Base-by-base conservation (phyloP, 2,888 invertebrate genomes). In the Scrobipalpa atriplicella region DNA sequence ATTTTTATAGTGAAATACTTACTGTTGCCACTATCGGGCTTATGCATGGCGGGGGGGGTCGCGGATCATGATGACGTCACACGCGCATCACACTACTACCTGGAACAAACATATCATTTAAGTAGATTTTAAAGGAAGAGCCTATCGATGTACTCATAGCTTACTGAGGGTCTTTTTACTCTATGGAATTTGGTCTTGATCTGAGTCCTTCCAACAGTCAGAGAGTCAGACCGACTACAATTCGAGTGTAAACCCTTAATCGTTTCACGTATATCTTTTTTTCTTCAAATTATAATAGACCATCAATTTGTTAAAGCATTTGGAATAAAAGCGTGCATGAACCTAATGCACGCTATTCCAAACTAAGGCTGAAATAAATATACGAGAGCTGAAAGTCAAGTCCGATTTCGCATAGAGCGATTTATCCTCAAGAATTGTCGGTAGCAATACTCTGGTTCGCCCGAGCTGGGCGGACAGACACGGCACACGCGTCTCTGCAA, bases 11-110 rank as follows among this genome's bases (percentile, higher is more conserved):
- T 18, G 16, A 51, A n/a, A 66, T 71, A 90, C 92, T 90, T 75
- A 93, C 93, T 89, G 73, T 79, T 85, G 68, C 87, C 79, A 73
- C 80, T 88, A 72, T 93, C 93, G 70, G 93, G 87, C 75, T 93
- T 93, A 80, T 93, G 93, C 92, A 93, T 93, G 86, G 93, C 92
- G 83, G 93, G 93, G 68, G 68, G 93, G 93, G 75, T 93, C 93
- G 76, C 93, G 92, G 75, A 93, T 93, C 93, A 93, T 93, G 73
- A 75, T 81, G 87, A 71, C 67, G 71, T 93, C 88, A 93, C 85
- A 86, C 84, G 18, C 58, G 78, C 92, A 92, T 92, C 83, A 85
- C 80, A 72, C 73, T 66, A 67, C 73, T 64, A 74, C 75, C 92
- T 91, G 86, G 69, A 91, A 91, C 85, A 87, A 90, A n/a, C n/a